Conservation (phyloP, 2,113 vertebrate species). For the Leptobrachium leishanense region DNA sequence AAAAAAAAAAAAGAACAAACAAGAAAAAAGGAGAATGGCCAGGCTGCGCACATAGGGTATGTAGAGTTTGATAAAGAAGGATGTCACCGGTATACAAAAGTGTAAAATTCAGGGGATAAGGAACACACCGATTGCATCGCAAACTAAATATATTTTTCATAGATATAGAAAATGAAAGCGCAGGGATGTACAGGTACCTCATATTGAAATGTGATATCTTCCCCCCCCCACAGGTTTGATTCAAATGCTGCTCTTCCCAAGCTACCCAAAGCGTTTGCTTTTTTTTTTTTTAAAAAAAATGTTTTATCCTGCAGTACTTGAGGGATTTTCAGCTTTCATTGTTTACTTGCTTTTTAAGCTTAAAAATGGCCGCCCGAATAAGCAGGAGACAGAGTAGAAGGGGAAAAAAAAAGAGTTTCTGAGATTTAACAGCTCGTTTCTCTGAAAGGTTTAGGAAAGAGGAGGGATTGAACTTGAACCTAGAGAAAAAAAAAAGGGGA, state of each 20-base stretch:
- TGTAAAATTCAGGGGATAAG: not conserved
- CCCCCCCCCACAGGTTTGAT: not conserved
- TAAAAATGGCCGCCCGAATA: not conserved
- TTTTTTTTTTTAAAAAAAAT: too few species aligned
- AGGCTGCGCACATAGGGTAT: not conserved
- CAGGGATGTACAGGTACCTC: not conserved
- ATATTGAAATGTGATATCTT: not conserved
- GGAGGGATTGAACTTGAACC: slow-evolving; percentile 34
- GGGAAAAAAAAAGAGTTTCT: not conserved
- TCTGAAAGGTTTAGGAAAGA: not conserved
- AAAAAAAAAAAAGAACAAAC: not conserved
- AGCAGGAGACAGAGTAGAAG: not conserved
- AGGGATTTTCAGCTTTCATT: not conserved
- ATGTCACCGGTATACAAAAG: not conserved
- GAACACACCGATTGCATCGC: not conserved
- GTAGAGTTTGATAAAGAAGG: not conserved
- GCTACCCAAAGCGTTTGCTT: not conserved
- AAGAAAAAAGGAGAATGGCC: not conserved
- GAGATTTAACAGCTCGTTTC: slow-evolving; percentile 1
- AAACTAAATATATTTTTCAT: not conserved
- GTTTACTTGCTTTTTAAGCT: not conserved
- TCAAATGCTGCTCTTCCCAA: not conserved
- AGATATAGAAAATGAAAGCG: not conserved
- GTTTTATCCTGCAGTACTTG: not conserved
- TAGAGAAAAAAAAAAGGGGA: not conserved